Evolutionary conservation across 2,797 vertebrate species (phyloP).

Genomic region (Amblyraja radiata): DNA sequence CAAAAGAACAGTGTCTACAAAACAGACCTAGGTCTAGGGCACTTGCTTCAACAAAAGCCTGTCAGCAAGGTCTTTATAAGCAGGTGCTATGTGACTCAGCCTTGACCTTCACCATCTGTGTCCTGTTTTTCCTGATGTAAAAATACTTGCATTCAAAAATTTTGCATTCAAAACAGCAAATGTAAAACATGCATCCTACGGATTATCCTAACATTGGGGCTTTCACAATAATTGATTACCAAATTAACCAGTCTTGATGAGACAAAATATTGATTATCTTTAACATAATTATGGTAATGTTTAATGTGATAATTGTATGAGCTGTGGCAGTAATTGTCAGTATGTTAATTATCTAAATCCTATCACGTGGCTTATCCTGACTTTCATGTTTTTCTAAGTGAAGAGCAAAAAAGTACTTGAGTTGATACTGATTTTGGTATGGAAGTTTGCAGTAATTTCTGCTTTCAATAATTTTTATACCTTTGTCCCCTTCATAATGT

Average conservation of each 20-base stretch:
- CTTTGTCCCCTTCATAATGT: not conserved
- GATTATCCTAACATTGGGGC: conserved; percentile 35
- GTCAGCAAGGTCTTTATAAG: conserved; percentile 30
- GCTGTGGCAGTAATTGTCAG: conserved; percentile 35
- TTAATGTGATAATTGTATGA: conserved; percentile 38
- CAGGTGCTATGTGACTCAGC: conserved; percentile 26
- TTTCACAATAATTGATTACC: conserved; percentile 37
- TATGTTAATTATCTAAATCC: conserved; percentile 34
- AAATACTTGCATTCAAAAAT: conserved; percentile 8
- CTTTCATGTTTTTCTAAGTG: not conserved
- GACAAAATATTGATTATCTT: conserved; percentile 37
- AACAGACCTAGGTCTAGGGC: not conserved
- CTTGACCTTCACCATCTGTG: conserved; percentile 35
- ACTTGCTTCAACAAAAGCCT: not conserved
- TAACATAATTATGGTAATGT: conserved; percentile 34
- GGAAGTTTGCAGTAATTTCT: not conserved
- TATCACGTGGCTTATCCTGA: conserved; percentile 1
- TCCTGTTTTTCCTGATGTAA: conserved; percentile 34
- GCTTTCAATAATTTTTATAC: not conserved
- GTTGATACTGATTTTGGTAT: not conserved
- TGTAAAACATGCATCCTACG: conserved; percentile 20
- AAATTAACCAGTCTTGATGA: conserved; percentile 33
- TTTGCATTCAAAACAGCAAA: conserved; percentile 32
- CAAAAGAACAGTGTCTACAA: not conserved
- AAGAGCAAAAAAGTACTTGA: not conserved